Percentiles rank a stretch among this genome's conserved stretches.
Evolutionary conservation across 2,113 vertebrate genomes (phyloP).

Genomic region (Thermophis baileyi): DNA sequence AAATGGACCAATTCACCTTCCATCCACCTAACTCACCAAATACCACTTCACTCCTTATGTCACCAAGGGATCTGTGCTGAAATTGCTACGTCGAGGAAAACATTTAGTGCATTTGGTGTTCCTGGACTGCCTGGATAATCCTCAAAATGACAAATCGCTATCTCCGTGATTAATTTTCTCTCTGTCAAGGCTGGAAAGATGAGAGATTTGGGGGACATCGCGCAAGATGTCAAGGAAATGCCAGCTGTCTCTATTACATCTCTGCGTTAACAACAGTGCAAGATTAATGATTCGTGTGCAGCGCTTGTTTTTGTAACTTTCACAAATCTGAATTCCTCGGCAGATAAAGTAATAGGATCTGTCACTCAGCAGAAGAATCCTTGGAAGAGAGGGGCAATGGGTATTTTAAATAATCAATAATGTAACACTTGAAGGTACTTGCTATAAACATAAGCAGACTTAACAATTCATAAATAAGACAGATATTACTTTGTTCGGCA

Average conservation of each 20-base stretch:
- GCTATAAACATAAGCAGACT: conserved; percentile 38
- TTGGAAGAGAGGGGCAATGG: conserved; percentile 24
- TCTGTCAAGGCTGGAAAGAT: conserved; percentile 67
- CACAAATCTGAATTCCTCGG: conserved; percentile 65
- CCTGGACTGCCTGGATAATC: conserved; percentile 55
- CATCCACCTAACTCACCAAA: conserved; percentile 4
- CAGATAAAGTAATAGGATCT: conserved; percentile 73
- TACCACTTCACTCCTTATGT: neutral
- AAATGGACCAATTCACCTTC: neutral
- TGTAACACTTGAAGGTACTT: conserved; percentile 39
- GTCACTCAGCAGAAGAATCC: conserved; percentile 63
- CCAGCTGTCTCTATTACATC: conserved; percentile 65
- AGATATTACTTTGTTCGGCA: neutral
- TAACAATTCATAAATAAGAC: conserved; percentile 31
- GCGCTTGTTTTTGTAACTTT: conserved; percentile 59
- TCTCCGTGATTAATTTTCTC: conserved; percentile 66
- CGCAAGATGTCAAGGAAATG: conserved; percentile 65
- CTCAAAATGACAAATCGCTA: conserved; percentile 61
- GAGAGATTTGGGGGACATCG: conserved; percentile 67
- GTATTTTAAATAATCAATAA: conserved; percentile 66
- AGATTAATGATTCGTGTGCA: conserved; percentile 67
- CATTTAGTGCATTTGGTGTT: conserved; percentile 30
- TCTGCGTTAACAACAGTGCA: conserved; percentile 51
- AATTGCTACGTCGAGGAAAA: neutral
- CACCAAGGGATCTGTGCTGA: conserved; percentile 2